Evolutionary conservation across 2,797 vertebrate genomes (phyloP).

Genomic region (Anguilla obscura): DNA sequence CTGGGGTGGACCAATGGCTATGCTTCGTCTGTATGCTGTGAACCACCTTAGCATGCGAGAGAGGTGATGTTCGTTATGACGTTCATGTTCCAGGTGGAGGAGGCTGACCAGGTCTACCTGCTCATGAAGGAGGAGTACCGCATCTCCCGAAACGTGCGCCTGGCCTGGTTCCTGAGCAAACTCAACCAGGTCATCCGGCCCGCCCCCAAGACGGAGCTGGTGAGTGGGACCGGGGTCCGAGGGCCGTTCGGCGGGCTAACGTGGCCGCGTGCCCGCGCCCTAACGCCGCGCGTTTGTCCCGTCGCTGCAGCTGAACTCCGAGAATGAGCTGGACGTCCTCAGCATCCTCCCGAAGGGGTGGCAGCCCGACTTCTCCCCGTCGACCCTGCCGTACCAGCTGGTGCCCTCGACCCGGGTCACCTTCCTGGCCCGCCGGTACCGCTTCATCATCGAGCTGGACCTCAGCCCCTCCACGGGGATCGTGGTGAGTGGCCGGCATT

Average conservation of each 20-base stretch:
- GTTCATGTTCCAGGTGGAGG: slow-evolving; percentile 79
- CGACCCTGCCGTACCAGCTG: slow-evolving; percentile 76
- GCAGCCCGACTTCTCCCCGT: slow-evolving; percentile 79
- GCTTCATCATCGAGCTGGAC: slow-evolving; percentile 95
- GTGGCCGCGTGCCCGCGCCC: not conserved
- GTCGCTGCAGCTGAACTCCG: slow-evolving; percentile 75
- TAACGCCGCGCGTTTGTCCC: not conserved
- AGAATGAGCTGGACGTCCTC: slow-evolving; percentile 87
- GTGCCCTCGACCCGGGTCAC: slow-evolving; percentile 89
- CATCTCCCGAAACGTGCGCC: slow-evolving; percentile 93
- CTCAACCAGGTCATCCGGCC: slow-evolving; percentile 88
- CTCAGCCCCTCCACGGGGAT: slow-evolving; percentile 98
- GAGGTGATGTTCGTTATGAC: not conserved
- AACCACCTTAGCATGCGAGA: not conserved
- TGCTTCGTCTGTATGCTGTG: not conserved
- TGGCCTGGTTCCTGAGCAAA: slow-evolving; percentile 92
- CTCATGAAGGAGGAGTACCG: slow-evolving; percentile 95
- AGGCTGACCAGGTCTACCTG: slow-evolving; percentile 92
- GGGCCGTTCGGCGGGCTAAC: not conserved
- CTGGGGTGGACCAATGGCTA: not conserved
- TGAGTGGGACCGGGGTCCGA: slow-evolving; percentile 60
- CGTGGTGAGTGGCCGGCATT: slow-evolving; percentile 77
- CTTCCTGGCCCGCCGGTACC: slow-evolving; percentile 92
- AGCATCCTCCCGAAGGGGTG: slow-evolving; percentile 91
- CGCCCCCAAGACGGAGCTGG: slow-evolving; percentile 80